These are phyloP conservation scores for Drosophila eohydei DNA, from an alignment of 2,888 invertebrate genomes.

Conservation along the genomic window DNA sequence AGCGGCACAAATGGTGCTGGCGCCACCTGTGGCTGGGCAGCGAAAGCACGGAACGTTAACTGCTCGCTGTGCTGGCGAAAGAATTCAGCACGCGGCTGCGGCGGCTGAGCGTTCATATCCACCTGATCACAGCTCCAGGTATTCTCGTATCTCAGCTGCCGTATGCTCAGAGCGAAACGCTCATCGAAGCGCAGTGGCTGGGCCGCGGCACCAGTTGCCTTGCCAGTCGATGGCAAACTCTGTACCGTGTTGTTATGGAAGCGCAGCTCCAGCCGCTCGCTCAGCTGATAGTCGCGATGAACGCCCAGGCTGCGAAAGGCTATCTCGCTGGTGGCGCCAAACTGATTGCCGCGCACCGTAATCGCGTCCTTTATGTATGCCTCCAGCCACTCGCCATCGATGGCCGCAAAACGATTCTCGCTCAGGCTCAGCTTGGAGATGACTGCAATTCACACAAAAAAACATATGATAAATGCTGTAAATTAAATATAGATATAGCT, in stretches of 20 bases:
- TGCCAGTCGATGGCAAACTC: conserved; percentile 33
- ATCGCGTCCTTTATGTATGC: conserved; percentile 80
- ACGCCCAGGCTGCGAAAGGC: conserved; percentile 83
- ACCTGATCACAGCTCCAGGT: conserved; percentile 78
- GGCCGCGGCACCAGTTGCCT: conserved; percentile 40
- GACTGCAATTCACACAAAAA: conserved; percentile 50
- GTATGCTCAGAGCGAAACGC: conserved; percentile 79
- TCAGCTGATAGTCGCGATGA: conserved; percentile 79
- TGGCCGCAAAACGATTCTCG: conserved; percentile 78
- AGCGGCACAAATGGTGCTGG: conserved; percentile 63
- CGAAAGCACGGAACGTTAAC: conserved; percentile 69
- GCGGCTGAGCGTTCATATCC: conserved; percentile 66
- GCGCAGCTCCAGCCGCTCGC: conserved; percentile 83
- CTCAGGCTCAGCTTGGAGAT: conserved; percentile 80
- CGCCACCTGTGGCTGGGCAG: neutral
- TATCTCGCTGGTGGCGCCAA: conserved; percentile 81
- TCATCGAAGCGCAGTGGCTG: conserved; percentile 78
- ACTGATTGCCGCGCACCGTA: conserved; percentile 80
- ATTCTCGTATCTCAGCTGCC: conserved; percentile 79
- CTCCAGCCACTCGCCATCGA: conserved; percentile 83
- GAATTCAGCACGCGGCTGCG: conserved; percentile 77
- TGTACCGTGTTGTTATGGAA: conserved; percentile 82
- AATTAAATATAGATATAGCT: neutral
- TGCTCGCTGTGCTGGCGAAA: conserved; percentile 78
- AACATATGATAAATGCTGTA: neutral